Percentiles rank a stretch among this genome's conserved stretches.
phyloP scores from a whole-genome alignment of 2,113 vertebrate species.

The Hypanus sabinus region DNA sequence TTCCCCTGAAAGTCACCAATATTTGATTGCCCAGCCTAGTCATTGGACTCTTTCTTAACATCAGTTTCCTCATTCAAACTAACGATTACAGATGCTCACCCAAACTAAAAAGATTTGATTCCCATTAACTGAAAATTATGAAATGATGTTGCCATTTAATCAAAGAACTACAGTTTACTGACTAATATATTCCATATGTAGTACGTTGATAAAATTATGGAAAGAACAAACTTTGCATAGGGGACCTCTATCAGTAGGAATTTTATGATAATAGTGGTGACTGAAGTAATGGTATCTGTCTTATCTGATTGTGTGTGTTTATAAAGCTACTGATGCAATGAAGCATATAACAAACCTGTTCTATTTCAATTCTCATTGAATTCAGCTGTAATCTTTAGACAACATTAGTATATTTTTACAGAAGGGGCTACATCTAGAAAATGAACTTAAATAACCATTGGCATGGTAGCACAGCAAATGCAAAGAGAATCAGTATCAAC shows the following conservation, averaged over 20 bases:
- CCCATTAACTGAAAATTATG: background rate
- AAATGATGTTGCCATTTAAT: background rate
- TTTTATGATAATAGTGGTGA: background rate
- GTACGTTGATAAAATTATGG: constrained; percentile 10
- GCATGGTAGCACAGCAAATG: background rate
- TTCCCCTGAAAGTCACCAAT: background rate
- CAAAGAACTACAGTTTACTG: background rate
- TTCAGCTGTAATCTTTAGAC: background rate
- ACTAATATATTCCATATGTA: background rate
- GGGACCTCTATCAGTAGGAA: background rate
- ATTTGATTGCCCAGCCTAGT: background rate
- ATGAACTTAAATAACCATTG: background rate
- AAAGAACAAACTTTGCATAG: constrained; percentile 25
- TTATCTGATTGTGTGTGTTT: background rate
- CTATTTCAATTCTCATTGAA: background rate
- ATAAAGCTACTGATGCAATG: background rate
- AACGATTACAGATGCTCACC: too few species aligned
- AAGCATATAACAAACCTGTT: background rate
- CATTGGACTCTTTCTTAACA: background rate
- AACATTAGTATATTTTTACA: background rate
- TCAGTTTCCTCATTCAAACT: background rate
- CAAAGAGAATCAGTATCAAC: background rate
- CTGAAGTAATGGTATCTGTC: background rate
- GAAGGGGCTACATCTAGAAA: background rate
- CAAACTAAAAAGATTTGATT: too few species aligned